Conservation (phyloP, 1,140 invertebrate species). For the Rhopalosiphum padi region DNA sequence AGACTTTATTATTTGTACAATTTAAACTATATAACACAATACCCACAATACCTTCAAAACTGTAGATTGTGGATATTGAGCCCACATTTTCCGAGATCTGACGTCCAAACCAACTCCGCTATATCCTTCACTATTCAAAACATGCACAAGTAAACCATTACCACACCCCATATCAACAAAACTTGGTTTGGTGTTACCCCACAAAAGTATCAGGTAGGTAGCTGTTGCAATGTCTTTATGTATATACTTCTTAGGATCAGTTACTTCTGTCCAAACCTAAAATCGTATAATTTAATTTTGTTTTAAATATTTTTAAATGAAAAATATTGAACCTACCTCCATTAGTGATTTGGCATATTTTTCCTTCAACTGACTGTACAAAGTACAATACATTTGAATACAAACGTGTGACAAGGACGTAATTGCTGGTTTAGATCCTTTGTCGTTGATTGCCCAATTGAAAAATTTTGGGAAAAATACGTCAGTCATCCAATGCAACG, state of each 20-base stretch:
- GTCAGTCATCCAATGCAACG: conserved; percentile 63
- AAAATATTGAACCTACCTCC: conserved; percentile 65
- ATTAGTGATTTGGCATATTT: conserved; percentile 81
- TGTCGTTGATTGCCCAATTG: conserved; percentile 70
- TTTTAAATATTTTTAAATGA: background rate
- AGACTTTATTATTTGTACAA: background rate
- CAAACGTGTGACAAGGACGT: conserved; percentile 75
- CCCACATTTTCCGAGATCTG: conserved; percentile 89
- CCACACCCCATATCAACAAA: conserved; percentile 97
- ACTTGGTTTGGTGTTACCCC: conserved; percentile 70
- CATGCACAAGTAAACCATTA: conserved; percentile 92
- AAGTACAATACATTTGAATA: conserved; percentile 73
- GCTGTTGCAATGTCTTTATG: conserved; percentile 97
- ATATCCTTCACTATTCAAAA: conserved; percentile 84
- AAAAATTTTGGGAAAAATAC: conserved; percentile 70
- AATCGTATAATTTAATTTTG: conserved; percentile 61
- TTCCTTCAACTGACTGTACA: conserved; percentile 79
- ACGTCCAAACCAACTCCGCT: conserved; percentile 90
- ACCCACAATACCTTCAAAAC: conserved; percentile 63
- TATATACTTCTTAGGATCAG: conserved; percentile 93
- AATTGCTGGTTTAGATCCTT: conserved; percentile 62
- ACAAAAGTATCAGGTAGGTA: conserved; percentile 84
- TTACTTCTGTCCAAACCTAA: conserved; percentile 86
- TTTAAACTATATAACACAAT: background rate
- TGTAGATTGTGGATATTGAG: conserved; percentile 70